Conservation (phyloP, 2,113 vertebrate genomes). For the Aythya baeri region DNA sequence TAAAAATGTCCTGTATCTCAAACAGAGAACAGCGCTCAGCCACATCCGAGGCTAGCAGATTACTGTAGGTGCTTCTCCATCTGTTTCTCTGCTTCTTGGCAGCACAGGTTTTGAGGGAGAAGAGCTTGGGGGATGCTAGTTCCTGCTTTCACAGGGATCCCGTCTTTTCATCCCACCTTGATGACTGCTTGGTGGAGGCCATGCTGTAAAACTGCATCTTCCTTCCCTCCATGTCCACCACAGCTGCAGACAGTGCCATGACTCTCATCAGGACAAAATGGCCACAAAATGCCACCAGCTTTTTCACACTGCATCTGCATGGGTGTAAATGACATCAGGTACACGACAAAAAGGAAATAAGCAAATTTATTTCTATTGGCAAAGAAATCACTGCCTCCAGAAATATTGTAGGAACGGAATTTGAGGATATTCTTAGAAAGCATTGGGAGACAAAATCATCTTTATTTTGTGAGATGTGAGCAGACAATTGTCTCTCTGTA, state of each 20-base stretch:
- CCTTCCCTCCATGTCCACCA: neutral
- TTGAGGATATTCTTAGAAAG: neutral
- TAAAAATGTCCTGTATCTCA: neutral
- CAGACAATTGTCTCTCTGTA: constrained; percentile 40
- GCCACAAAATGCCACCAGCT: neutral
- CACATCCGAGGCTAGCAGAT: neutral
- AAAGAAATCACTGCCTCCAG: neutral
- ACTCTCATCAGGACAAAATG: neutral
- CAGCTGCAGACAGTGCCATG: neutral
- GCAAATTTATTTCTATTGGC: neutral
- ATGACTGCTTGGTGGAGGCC: neutral
- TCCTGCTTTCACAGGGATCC: neutral
- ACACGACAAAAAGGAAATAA: neutral
- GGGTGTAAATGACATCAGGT: neutral
- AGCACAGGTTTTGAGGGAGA: neutral
- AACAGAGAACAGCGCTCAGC: neutral
- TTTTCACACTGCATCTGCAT: neutral
- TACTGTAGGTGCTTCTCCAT: neutral
- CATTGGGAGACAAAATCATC: neutral
- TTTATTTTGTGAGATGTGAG: constrained; percentile 9
- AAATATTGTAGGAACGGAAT: neutral
- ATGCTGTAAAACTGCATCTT: neutral
- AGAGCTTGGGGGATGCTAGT: neutral
- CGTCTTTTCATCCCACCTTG: neutral
- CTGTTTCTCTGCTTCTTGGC: neutral